A percentile compares a stretch with the other conserved stretches of the same genome.
Conservation (phyloP, 1,140 invertebrate genomes). For the Acyrthosiphon pisum region DNA sequence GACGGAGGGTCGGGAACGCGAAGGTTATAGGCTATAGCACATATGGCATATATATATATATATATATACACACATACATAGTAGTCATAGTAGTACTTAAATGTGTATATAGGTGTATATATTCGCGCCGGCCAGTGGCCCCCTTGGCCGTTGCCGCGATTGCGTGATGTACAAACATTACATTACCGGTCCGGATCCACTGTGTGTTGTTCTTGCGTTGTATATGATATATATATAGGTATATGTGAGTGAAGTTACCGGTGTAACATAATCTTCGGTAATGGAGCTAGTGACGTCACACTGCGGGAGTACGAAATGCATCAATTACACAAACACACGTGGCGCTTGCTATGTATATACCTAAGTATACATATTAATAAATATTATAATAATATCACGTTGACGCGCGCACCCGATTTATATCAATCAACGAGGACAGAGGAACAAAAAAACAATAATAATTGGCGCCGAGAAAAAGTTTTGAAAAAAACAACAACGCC, state of each 20-base stretch:
- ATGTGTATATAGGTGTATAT: not conserved
- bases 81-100: no score
- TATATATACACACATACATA: not conserved
- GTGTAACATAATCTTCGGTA: conserved; percentile 56
- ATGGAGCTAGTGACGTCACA: conserved; percentile 56
- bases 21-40: not conserved
- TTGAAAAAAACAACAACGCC: not conserved
- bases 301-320: conserved; percentile 37
- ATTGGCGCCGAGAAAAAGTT: not conserved
- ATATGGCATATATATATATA: not conserved
- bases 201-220: conserved; percentile 35
- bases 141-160: not conserved
- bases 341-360: not conserved
- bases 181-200: conserved; percentile 52
- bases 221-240: not conserved
- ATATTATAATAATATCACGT: not conserved
- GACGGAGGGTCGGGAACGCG: not conserved
- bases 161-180: conserved; percentile 55
- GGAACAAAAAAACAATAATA: not conserved
- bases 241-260: not conserved
- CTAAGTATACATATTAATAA: not conserved
- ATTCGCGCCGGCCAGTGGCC: not conserved
- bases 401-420: conserved; percentile 3
- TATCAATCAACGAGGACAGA: conserved; percentile 16
- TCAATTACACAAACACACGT: conserved; percentile 51